Evolutionary conservation across 2,888 invertebrate species (phyloP).

Genomic region (Agrochola lota): DNA sequence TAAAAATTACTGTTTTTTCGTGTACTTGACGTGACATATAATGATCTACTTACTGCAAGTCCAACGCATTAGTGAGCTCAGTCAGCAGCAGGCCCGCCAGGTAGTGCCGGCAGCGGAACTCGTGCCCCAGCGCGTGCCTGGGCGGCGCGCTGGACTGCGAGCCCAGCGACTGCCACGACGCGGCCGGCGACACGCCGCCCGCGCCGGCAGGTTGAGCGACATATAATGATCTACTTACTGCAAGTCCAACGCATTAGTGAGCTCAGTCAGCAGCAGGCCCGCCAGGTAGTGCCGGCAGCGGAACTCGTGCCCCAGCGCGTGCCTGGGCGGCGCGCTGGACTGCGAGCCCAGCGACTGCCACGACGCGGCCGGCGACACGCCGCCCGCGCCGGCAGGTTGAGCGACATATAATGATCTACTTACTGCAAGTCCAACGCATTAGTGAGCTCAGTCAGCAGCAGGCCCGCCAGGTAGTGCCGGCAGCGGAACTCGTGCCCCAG

Average conservation of each 20-base stretch:
- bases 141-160: constrained; percentile 77
- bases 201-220: constrained; percentile 90
- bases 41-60: constrained; percentile 92
- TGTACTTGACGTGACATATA: too few species aligned
- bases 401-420: constrained; percentile 90
- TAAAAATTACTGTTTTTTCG: too few species aligned
- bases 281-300: constrained; percentile 96
- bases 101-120: constrained; percentile 97
- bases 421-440: constrained; percentile 95
- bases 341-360: constrained; percentile 91
- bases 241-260: constrained; percentile 95
- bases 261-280: constrained; percentile 96
- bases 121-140: constrained; percentile 88
- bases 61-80: constrained; percentile 95
- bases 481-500: constrained; percentile 94
- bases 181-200: constrained; percentile 87
- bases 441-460: constrained; percentile 96
- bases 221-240: constrained; percentile 89
- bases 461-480: constrained; percentile 97
- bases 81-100: constrained; percentile 96
- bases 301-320: constrained; percentile 92
- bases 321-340: constrained; percentile 75
- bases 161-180: constrained; percentile 93
- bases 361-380: constrained; percentile 90
- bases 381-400: constrained; percentile 95